Evolutionary conservation across 1,140 invertebrate genomes (phyloP).

Genomic region (Aphelinus certus): DNA sequence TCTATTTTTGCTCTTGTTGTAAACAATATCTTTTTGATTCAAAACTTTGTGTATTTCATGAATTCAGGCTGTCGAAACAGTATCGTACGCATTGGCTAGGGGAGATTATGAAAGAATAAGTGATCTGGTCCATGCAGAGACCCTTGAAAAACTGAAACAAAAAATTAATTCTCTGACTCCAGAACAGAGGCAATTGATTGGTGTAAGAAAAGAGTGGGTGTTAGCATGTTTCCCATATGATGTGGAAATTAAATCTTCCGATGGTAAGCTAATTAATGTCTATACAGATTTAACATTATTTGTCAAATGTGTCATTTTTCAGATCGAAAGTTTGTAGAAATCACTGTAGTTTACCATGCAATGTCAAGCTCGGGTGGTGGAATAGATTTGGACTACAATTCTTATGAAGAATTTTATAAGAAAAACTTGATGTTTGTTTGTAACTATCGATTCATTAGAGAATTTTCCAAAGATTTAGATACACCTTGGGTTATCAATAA

Average conservation of each 20-base stretch:
- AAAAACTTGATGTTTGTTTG: constrained; percentile 38
- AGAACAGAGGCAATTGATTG: constrained; percentile 42
- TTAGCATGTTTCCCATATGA: constrained; percentile 63
- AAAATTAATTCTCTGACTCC: constrained; percentile 38
- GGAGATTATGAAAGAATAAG: constrained; percentile 46
- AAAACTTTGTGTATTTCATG: too few relatives aligned
- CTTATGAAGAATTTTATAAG: not conserved
- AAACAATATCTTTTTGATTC: not conserved
- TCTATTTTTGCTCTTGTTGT: not conserved
- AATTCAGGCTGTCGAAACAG: constrained; percentile 57
- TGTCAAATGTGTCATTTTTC: constrained; percentile 19
- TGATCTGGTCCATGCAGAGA: constrained; percentile 41
- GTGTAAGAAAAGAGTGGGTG: constrained; percentile 16
- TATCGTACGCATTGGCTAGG: constrained; percentile 55
- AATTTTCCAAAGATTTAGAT: constrained; percentile 62
- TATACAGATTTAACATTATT: not conserved
- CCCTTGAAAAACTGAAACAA: constrained; percentile 41
- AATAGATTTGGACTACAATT: constrained; percentile 14
- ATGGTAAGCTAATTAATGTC: constrained; percentile 47
- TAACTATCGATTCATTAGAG: constrained; percentile 64
- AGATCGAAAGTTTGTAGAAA: constrained; percentile 63
- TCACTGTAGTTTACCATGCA: constrained; percentile 64
- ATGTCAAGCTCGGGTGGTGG: constrained; percentile 41
- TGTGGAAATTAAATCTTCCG: constrained; percentile 66
- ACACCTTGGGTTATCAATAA: constrained; percentile 64